Evolutionary conservation across 2,113 vertebrate species (phyloP), one percentile per base, ranked within the genome.

Genomic region (Bujurquina vittata): DNA sequence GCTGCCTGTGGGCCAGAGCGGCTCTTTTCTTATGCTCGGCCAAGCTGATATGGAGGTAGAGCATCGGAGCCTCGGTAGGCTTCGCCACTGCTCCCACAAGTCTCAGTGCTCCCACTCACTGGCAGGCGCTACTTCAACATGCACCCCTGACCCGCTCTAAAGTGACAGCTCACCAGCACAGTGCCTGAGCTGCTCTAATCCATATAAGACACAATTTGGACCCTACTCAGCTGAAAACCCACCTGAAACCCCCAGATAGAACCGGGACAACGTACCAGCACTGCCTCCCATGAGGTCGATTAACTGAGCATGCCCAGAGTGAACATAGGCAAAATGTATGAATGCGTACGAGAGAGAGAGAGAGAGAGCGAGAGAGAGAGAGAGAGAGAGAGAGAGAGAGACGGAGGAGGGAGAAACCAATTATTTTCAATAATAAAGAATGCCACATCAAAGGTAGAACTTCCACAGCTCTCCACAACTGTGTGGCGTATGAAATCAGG

Each of bases 401-500:
- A 17, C 35, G 29, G 63, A 22, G 62, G 75, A 82, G 79, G 75
- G 69, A 78, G 89, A 93, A 95, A 95, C 93, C 94, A 95, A 95
- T 95, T 95, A 95, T 94, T 95, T 93, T 86, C 91, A 93, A 95
- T 95, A 93, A 95, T 95, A 95, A 94, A 92, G 88, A 91, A 93
- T 89, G 89, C 91, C 84, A 96, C 94, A 95, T 96, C 95, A 96
- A 96, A 96, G 95, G 93, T 95, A 93, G 92, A 92, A 93, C 90
- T 93, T 94, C 76, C 49, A 40, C 90, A 83, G 91, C 91, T 92
- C 91, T 88, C 89, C 88, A 84, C 81, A 86, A 91, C 86, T 93
- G 93, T 87, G 81, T 91, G 92, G 84, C 86, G 65, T 91, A 90
- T 80, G 86, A 92, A 95, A 95, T 94, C 90, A 91, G 93, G 91